Evolutionary conservation across 2,888 invertebrate species (phyloP).

Genomic region (Cyaniris semiargus): DNA sequence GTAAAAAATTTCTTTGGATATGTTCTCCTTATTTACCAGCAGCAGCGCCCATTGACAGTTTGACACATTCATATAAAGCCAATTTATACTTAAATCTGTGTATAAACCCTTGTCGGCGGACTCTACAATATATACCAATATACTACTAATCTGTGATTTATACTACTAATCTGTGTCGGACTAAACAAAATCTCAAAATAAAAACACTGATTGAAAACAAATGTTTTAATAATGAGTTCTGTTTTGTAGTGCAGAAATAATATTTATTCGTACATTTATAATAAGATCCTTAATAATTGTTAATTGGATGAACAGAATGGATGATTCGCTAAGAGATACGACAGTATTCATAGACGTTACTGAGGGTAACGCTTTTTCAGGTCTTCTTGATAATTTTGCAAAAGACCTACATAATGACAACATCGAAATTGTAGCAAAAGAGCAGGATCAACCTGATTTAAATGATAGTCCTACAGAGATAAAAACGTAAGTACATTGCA

Average conservation of each 20-base stretch:
- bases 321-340: background rate
- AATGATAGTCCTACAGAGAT: background rate
- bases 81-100: no score
- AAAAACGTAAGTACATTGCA: slow-evolving; percentile 6
- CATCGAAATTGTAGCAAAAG: background rate
- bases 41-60: no score
- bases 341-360: slow-evolving; percentile 21
- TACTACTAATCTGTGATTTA: no score
- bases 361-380: background rate
- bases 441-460: background rate
- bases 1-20: no score
- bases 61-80: no score
- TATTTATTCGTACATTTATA: no score
- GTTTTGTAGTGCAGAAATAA: background rate
- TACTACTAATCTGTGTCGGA: no score
- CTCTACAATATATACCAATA: no score
- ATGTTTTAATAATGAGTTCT: background rate
- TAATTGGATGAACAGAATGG: background rate
- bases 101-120: no score
- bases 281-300: background rate
- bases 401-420: slow-evolving; percentile 16
- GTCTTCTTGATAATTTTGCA: slow-evolving; percentile 23
- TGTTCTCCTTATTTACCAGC: no score
- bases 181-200: background rate
- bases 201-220: background rate